These are phyloP conservation scores for Blera fallax DNA, from an alignment of 2,888 invertebrate species.

Conservation along the genomic window DNA sequence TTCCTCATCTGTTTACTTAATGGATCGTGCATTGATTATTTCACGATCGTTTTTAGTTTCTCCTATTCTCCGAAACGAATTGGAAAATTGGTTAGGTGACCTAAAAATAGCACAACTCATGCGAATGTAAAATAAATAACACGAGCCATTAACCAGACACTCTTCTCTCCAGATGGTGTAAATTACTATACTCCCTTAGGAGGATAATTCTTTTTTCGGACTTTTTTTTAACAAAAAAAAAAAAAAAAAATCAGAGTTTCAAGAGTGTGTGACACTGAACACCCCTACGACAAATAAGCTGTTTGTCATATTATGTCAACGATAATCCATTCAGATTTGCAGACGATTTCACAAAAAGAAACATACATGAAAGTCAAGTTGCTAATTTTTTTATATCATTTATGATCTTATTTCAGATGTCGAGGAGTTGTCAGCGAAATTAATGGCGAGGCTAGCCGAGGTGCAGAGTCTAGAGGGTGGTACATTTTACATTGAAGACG, in stretches of 20 bases:
- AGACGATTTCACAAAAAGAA: constrained; percentile 22
- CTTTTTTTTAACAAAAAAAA: constrained; percentile 8
- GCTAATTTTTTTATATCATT: constrained; percentile 48
- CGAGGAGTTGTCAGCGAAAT: constrained; percentile 82
- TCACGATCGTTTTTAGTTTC: constrained; percentile 45
- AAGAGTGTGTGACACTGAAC: constrained; percentile 16
- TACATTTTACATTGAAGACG: constrained; percentile 81
- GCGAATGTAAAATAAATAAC: constrained; percentile 60
- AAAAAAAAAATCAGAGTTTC: not conserved
- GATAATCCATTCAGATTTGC: constrained; percentile 55
- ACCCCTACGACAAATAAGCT: constrained; percentile 38
- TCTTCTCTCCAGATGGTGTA: constrained; percentile 64
- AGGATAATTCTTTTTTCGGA: not conserved
- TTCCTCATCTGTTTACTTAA: constrained; percentile 62
- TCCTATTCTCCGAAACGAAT: constrained; percentile 45
- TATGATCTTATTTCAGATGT: constrained; percentile 78
- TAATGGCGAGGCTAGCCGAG: constrained; percentile 82
- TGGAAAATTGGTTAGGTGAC: constrained; percentile 35
- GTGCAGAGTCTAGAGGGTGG: constrained; percentile 81
- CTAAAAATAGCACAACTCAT: constrained; percentile 55
- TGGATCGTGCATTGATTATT: constrained; percentile 62
- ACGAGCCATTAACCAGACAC: constrained; percentile 66
- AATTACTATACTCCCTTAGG: constrained; percentile 51
- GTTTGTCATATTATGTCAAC: constrained; percentile 64
- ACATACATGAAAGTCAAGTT: constrained; percentile 44